A percentile compares a stretch with the other conserved stretches of the same genome.
These are phyloP conservation scores for Pteromalus puparum DNA, from an alignment of 1,140 invertebrate species.

Conservation along the genomic window DNA sequence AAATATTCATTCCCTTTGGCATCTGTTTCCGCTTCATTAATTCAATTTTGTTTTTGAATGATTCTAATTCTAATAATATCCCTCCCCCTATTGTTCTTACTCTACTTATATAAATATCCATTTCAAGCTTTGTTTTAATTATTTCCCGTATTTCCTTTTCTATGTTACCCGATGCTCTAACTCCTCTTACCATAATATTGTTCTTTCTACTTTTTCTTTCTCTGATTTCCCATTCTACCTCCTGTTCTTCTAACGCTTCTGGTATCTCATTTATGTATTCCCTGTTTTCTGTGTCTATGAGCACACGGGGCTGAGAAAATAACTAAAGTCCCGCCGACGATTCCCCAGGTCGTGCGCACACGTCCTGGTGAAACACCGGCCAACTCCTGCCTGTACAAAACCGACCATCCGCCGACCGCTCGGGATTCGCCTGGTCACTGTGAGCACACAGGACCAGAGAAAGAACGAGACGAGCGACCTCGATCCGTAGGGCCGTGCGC, in stretches of 20 bases:
- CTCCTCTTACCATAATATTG: neutral
- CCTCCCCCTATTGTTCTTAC: neutral
- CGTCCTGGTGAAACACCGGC: too few species aligned
- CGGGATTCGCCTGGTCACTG: too few species aligned
- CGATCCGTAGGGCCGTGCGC: too few species aligned
- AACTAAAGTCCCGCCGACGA: too few species aligned
- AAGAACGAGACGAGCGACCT: too few species aligned
- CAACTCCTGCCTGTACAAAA: too few species aligned
- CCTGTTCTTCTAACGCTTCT: neutral
- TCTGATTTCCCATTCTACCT: neutral
- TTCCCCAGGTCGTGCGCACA: too few species aligned
- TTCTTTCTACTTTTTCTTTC: neutral
- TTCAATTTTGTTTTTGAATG: neutral
- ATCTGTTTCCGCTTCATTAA: neutral
- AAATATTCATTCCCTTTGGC: too few species aligned
- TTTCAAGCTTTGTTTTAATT: neutral
- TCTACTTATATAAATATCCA: neutral
- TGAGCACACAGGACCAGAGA: too few species aligned
- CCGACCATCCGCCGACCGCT: too few species aligned
- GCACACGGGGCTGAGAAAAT: too few species aligned
- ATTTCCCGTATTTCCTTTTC: neutral
- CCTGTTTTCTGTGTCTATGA: neutral
- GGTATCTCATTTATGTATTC: neutral
- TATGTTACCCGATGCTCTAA: neutral
- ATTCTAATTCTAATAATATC: neutral